Evolutionary conservation across 1,140 invertebrate genomes (phyloP).

Genomic region (Drosophila lacteicornis): DNA sequence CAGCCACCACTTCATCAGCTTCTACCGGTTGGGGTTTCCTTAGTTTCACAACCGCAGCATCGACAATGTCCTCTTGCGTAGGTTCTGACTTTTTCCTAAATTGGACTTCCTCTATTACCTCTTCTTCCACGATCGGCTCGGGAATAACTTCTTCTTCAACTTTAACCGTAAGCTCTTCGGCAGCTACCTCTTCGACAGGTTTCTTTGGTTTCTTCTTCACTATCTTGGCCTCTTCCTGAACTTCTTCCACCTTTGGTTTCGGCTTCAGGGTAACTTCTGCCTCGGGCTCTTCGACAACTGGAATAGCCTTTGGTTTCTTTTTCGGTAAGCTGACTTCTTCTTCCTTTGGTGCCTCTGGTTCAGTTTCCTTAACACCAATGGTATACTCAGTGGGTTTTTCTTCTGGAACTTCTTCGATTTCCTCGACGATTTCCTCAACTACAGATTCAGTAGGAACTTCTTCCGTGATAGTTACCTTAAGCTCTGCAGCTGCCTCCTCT

Average conservation of each 20-base stretch:
- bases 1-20: conserved; percentile 77
- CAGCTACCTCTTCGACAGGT: conserved; percentile 54
- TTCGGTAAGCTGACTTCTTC: conserved; percentile 59
- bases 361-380: conserved; percentile 59
- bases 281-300: conserved; percentile 67
- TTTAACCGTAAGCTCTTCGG: conserved; percentile 73
- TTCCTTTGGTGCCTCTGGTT: conserved; percentile 50
- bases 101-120: conserved; percentile 64
- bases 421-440: conserved; percentile 63
- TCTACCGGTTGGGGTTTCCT: conserved; percentile 65
- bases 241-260: conserved; percentile 73
- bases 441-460: conserved; percentile 52
- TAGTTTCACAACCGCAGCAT: conserved; percentile 55
- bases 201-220: conserved; percentile 74
- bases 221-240: conserved; percentile 75
- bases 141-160: conserved; percentile 67
- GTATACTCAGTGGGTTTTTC: conserved; percentile 46
- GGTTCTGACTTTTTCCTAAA: conserved; percentile 62
- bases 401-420: conserved; percentile 54
- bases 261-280: conserved; percentile 65
- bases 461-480: conserved; percentile 63
- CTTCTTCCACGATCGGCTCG: conserved; percentile 71
- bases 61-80: conserved; percentile 47
- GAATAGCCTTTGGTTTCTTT: conserved; percentile 43
- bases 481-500: conserved; percentile 69